Evolutionary conservation across 2,888 invertebrate genomes (phyloP), one percentile per base, ranked within the genome.

Genomic region (Notodonta ziczac): DNA sequence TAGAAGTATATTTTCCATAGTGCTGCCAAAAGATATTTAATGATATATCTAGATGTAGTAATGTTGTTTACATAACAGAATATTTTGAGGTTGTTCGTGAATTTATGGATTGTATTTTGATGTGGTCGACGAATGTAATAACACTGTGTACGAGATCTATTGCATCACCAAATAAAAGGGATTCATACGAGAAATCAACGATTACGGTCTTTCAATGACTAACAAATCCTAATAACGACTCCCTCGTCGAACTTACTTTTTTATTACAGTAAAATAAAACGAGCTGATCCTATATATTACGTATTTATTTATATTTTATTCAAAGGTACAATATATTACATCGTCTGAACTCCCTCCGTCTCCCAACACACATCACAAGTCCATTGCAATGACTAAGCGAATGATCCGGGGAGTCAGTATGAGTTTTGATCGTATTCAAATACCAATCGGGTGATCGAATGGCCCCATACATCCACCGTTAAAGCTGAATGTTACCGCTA

Each of bases 1-100:
- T 86, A 93, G 92, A 91, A 87, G 77, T 91, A 93, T 94, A 94
- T 94, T 94, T 94, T 94, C 93, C 90, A 93, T 94, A 94, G 94
- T 82, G 94, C 94, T 94, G 94, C 94, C 94, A 94, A 94, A 24
- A 94, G 86, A 89, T 89, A 88, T 89, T 75, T 86, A 87, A 87
- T 85, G 83, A 87, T 89, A 87, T 88, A 86, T 81, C 84, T 93
- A 93, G 91, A 82, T 84, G 90, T 94, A 94, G 92, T 88, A 82
- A 87, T 80, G 88, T 89, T 91, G 88, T 90, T 91, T 88, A 90
- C 84, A 87, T 90, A 89, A 88, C 85, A 83, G 82, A 84, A 88
- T 88, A 88, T 90, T 90, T 90, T 87, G 88, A 91, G 89, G 90
- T 91, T 89, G 90, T 89, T 90, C 87, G 87, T 89, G 85, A 84